Base-by-base conservation (phyloP, 2,888 invertebrate species). In the Cyaniris semiargus region DNA sequence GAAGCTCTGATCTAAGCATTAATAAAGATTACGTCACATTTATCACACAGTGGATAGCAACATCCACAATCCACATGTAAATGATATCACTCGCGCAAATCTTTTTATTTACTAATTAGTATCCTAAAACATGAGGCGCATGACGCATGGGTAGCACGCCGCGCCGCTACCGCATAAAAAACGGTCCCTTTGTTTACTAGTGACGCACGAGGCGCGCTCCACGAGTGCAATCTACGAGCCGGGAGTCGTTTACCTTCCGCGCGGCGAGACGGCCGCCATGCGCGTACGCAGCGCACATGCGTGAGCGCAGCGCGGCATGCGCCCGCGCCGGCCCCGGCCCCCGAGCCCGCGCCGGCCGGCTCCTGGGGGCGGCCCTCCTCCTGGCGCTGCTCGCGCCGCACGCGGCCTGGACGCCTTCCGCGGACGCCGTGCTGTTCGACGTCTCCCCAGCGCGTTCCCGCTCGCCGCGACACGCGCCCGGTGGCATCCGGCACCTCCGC, bases 161-260 rank as follows among this genome's bases (percentile, higher is more conserved):
- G 84, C 85, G 86, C 86, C n/a, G 84, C 71, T 60, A 38, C 84
- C 87, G 85, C 86, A 88, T 71, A 90, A 86, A 88, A 87, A 90
- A 89, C 23, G 84, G 88, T 88, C 92, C 91, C 92, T 93, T 93
- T 94, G 92, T 93, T 93, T 93, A 93, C 92, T 88, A 90, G 90
- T 93, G 92, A 93, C 93, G 93, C 92, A 92, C 90, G 90, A 83
- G 87, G 87, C 86, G 84, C 85, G 87, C 88, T 88, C 89, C 66
- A 66, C 66, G 66, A 88, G 88, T 92, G 93, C 93, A 92, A 89
- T 90, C 88, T 89, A 87, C 87, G 87, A 87, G 87, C 86, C 86
- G 87, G 90, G 92, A 93, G 93, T 93, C 93, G 93, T 91, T 92
- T 91, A 93, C 93, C 92, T 92, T 92, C 90, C 90, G 89, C 86